Base-by-base conservation (phyloP, 2,888 invertebrate genomes). In the Stenchaetothrips biformis region DNA sequence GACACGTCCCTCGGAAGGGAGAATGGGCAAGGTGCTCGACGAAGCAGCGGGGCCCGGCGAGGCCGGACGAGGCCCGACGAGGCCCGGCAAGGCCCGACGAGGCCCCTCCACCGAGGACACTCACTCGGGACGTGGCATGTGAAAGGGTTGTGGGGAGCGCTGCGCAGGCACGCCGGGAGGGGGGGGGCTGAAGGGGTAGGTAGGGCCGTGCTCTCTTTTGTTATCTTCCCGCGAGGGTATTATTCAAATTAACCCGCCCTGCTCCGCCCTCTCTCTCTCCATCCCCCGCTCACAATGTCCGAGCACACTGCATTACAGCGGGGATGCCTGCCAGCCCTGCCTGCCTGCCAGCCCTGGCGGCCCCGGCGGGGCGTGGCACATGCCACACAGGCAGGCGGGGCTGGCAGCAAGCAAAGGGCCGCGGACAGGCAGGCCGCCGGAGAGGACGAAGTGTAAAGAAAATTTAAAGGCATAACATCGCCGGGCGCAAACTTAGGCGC, bases 221-320 rank as follows among this genome's bases (percentile, higher is more conserved):
- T 67, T 67, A 67, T 67, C 67, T 67, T 9, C 67, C 67, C 21
- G 21, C 67, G 67, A 67, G 67, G 67, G 21, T 67, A 67, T 67
- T 67, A 67, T 67, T 67, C 67, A 67, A 67, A 67, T 67, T 67
- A 67, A 67, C 67, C 67, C 67, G 21, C 67, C 67, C 67, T 9
- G 67, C 67, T 21, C 67, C 21, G 18, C n/a, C 62, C 21, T 8
- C 67, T n/a, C 62, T 62, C 7, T n/a, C 62, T 62, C 18, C 62
- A 37, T 37, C 37, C 37, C 37, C 37, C 37, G 37, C 62, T 62
- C 62, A 62, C 62, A 53, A 53, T 53, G 53, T 53, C 53, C 59
- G n/a, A 59, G 59, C 18, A 18, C 59, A 59, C 59, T 59, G 59
- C 59, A 18, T 16, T 13, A 13, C 18, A 13, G 37, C 4, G 37